Evolutionary conservation across 2,113 vertebrate species (phyloP).

Genomic region (Centropristis striata): DNA sequence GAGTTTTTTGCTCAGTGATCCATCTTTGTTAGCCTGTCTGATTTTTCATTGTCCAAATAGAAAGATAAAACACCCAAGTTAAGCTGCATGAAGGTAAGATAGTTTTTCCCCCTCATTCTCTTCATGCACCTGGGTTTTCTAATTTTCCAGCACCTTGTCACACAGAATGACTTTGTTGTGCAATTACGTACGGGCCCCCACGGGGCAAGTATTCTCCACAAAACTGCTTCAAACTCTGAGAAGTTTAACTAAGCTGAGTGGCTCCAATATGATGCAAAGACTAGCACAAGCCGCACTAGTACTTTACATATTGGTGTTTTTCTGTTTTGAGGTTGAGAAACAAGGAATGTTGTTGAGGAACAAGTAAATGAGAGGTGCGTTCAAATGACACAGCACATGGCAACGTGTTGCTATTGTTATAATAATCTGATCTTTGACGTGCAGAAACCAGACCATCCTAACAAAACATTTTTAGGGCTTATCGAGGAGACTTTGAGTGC

Average conservation of each 20-base stretch:
- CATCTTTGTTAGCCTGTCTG: constrained; percentile 49
- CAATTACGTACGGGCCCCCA: background rate
- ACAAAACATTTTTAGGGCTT: no score
- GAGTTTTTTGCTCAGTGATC: constrained; percentile 37
- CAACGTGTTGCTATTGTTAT: background rate
- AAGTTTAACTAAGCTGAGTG: no score
- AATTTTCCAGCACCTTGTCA: constrained; percentile 36
- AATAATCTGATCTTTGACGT: background rate
- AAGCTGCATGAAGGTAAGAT: background rate
- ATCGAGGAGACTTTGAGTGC: no score
- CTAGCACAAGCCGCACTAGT: background rate
- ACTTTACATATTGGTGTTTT: background rate
- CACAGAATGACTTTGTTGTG: background rate
- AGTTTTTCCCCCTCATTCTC: background rate
- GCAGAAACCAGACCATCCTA: no score
- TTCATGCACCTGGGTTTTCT: constrained; percentile 14
- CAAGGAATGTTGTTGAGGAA: background rate
- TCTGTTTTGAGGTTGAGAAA: background rate
- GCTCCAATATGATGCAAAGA: background rate
- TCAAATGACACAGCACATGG: background rate
- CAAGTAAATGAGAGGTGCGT: background rate
- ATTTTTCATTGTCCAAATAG: constrained; percentile 31
- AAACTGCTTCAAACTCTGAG: background rate
- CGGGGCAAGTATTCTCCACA: background rate
- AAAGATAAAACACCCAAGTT: constrained; percentile 40